A percentile compares a stretch with the other conserved stretches of the same genome.
These are phyloP conservation scores for Dioctria rufipes DNA, from an alignment of 2,888 invertebrate species.

Conservation along the genomic window DNA sequence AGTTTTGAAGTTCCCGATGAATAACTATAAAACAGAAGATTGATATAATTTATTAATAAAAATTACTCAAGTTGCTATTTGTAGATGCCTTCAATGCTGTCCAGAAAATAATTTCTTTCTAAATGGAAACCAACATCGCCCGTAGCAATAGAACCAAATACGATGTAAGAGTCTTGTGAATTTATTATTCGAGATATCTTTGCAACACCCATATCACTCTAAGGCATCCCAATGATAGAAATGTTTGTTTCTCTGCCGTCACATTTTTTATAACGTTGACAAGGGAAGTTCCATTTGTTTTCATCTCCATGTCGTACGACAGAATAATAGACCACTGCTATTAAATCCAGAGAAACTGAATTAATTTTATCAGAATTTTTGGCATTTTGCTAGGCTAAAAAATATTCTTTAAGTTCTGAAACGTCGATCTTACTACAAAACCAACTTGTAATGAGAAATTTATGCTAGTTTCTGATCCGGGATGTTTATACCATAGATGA, in stretches of 20 bases:
- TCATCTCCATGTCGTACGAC: slow-evolving; percentile 79
- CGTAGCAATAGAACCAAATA: slow-evolving; percentile 77
- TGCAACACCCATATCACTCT: slow-evolving; percentile 67
- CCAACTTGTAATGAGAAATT: slow-evolving; percentile 72
- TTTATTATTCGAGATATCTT: slow-evolving; percentile 78
- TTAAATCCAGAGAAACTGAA: slow-evolving; percentile 81
- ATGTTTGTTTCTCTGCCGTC: slow-evolving; percentile 77
- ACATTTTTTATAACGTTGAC: slow-evolving; percentile 77
- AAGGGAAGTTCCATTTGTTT: slow-evolving; percentile 83
- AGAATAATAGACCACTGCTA: slow-evolving; percentile 81
- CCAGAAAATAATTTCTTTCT: slow-evolving; percentile 80
- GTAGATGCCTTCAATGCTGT: slow-evolving; percentile 76
- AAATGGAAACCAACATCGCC: slow-evolving; percentile 80
- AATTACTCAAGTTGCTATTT: slow-evolving; percentile 75
- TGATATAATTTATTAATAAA: background rate
- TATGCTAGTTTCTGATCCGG: slow-evolving; percentile 70
- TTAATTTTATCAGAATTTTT: slow-evolving; percentile 75
- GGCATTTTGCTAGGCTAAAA: slow-evolving; percentile 75
- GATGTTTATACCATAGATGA: no score
- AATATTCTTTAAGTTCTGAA: slow-evolving; percentile 75
- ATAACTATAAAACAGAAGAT: slow-evolving; percentile 68
- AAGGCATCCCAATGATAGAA: slow-evolving; percentile 80
- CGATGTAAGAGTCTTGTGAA: slow-evolving; percentile 79
- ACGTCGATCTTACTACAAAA: slow-evolving; percentile 79
- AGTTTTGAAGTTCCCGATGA: slow-evolving; percentile 71